A percentile compares a stretch with the other conserved stretches of the same genome.
phyloP scores from a whole-genome alignment of 2,797 vertebrate genomes.

The Alosa sapidissima region DNA sequence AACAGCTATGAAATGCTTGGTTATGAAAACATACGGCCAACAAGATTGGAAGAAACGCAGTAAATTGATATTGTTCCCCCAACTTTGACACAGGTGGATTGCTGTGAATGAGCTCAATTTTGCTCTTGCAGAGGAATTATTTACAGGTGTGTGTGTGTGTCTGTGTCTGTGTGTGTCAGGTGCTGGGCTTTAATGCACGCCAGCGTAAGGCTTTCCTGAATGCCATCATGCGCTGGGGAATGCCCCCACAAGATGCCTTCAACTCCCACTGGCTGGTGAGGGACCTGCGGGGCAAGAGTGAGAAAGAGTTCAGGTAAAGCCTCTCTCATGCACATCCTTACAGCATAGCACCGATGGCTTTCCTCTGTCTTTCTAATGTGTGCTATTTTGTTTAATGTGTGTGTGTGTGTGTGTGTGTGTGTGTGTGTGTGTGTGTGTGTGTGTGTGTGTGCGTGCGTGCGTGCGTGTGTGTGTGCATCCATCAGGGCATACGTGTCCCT shows the following conservation, averaged over 20 bases:
- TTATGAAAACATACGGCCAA: background rate
- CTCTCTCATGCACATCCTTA: background rate
- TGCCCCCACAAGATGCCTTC: conserved; percentile 98
- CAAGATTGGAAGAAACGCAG: background rate
- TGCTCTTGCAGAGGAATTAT: background rate
- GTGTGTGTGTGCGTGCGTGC: background rate
- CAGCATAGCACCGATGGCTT: background rate
- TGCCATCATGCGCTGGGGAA: conserved; percentile 99
- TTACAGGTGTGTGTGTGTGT: background rate
- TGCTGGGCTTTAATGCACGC: conserved; percentile 96
- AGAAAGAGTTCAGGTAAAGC: conserved; percentile 94
- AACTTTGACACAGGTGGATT: background rate
- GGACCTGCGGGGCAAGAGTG: conserved; percentile 93
- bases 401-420: background rate
- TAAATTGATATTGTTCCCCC: background rate
- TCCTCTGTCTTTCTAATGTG: conserved; percentile 1
- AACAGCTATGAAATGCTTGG: background rate
- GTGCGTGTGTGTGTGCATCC: conserved; percentile 22
- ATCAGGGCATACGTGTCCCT: conserved; percentile 94
- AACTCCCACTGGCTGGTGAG: conserved; percentile 98
- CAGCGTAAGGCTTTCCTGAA: conserved; percentile 98
- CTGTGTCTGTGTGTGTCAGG: conserved; percentile 67
- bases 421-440: background rate
- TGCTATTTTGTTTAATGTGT: background rate
- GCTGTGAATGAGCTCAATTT: background rate